Percentiles rank a stretch among this genome's conserved stretches.
Conservation (phyloP, 2,888 invertebrate species). For the Eristalis tenax region DNA sequence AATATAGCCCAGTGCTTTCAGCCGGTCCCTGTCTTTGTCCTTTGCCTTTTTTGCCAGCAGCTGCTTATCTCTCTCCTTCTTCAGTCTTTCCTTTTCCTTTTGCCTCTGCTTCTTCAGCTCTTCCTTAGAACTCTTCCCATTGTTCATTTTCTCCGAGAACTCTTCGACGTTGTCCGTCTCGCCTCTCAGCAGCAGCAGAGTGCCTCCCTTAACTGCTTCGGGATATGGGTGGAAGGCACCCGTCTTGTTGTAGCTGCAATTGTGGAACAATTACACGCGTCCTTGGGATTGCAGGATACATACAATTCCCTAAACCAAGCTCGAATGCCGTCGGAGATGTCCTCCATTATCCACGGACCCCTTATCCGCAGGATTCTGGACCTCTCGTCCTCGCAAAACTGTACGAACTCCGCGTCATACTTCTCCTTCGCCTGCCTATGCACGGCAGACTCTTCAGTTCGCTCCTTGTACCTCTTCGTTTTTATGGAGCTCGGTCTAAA, state of each 20-base stretch:
- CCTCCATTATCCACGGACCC: slow-evolving; percentile 85
- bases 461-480: slow-evolving; percentile 74
- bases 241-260: slow-evolving; percentile 76
- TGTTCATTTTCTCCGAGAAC: slow-evolving; percentile 75
- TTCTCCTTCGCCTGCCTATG: slow-evolving; percentile 64
- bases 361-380: slow-evolving; percentile 81
- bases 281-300: slow-evolving; percentile 22
- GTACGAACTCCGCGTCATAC: slow-evolving; percentile 77
- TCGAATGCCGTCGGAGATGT: slow-evolving; percentile 88
- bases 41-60: slow-evolving; percentile 75
- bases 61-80: slow-evolving; percentile 74
- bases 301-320: slow-evolving; percentile 88
- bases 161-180: slow-evolving; percentile 81
- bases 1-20: slow-evolving; percentile 75
- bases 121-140: slow-evolving; percentile 76
- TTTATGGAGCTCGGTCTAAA: slow-evolving; percentile 78
- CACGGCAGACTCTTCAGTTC: slow-evolving; percentile 71
- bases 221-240: slow-evolving; percentile 82
- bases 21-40: slow-evolving; percentile 75
- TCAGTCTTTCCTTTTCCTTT: slow-evolving; percentile 73
- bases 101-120: slow-evolving; percentile 77
- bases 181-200: slow-evolving; percentile 81
- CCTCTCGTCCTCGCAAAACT: slow-evolving; percentile 81
- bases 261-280: background rate
- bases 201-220: slow-evolving; percentile 82